Evolutionary conservation across 2,113 vertebrate species (phyloP).

Genomic region (Nibea albiflora): DNA sequence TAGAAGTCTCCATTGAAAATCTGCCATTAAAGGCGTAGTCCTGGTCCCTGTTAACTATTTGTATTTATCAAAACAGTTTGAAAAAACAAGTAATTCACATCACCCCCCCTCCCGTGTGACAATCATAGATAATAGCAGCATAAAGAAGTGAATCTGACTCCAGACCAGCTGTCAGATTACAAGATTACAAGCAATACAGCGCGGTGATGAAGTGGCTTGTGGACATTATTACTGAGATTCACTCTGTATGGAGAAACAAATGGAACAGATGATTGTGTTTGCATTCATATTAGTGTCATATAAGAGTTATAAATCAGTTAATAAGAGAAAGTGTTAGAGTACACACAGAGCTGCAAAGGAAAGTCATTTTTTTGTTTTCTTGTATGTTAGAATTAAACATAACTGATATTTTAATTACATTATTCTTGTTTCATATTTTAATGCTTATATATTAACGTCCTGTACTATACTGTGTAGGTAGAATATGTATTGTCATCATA

Average conservation of each 20-base stretch:
- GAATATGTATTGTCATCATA: neutral
- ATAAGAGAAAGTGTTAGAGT: neutral
- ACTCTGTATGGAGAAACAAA: neutral
- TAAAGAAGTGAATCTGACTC: slow-evolving; percentile 28
- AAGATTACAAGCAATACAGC: slow-evolving; percentile 6
- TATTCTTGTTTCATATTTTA: neutral
- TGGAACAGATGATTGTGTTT: neutral
- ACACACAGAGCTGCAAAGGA: slow-evolving; percentile 13
- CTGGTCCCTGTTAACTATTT: slow-evolving; percentile 13
- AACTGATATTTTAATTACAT: neutral
- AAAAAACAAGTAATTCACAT: slow-evolving; percentile 15
- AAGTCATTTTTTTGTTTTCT: neutral
- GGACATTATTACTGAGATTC: neutral
- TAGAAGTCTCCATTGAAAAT: neutral
- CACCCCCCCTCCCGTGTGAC: neutral
- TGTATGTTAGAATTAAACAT: slow-evolving; percentile 11
- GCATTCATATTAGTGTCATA: neutral
- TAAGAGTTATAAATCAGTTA: neutral
- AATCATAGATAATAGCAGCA: slow-evolving; percentile 44
- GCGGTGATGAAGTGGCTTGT: slow-evolving; percentile 10
- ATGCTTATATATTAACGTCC: neutral
- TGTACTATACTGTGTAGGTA: neutral
- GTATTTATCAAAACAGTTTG: neutral
- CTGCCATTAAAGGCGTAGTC: neutral
- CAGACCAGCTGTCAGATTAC: slow-evolving; percentile 37